Base-by-base conservation (phyloP, 2,797 vertebrate genomes). In the Carduelis carduelis region DNA sequence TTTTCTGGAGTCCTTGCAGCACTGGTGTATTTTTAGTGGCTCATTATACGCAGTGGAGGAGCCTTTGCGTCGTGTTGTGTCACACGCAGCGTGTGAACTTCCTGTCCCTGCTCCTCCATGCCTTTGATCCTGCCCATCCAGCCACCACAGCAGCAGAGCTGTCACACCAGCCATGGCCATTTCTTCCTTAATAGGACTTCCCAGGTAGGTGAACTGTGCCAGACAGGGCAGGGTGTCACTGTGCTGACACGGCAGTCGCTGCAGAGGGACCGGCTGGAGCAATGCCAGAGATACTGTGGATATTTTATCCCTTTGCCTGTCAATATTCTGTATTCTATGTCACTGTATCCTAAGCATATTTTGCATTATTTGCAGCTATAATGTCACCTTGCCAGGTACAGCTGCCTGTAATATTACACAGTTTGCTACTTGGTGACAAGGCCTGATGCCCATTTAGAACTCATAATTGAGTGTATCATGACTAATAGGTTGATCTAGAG, bases 101-200 rank as follows among this genome's bases (percentile, higher is more conserved):
- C 95, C 95, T 76, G 87, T 7, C 64, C 56, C 49, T 65, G 61
- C 69, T 83, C 82, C 35, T 68, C 61, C 28, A 39, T 41, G 71
- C 76, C 84, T 96, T 95, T 97, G 95, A 96, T 95, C 69, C 69
- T 50, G 86, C 50, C 55, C 65, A 53, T 39, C 71, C 70, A 78
- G 71, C 37, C 75, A 83, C 39, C 88, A 47, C 11, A 76, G 50
- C 91, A 89, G 75, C 68, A 82, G 39, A 64, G 39, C 78, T 85
- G 79, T 75, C 57, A 81, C 95, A 86, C 5, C 9, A 6, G 24
- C 34, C 69, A 56, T 0, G 0, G 41, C 17, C 72, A n/a, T 32
- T 91, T 95, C 65, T 92, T 78, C 90, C 82, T 83, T 83, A 86
- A 78, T 10, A 88, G 75, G 89, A 75, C 50, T 93, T 41, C 34